These are phyloP conservation scores for Colius striatus DNA, from an alignment of 2,113 vertebrate genomes.

Conservation along the genomic window DNA sequence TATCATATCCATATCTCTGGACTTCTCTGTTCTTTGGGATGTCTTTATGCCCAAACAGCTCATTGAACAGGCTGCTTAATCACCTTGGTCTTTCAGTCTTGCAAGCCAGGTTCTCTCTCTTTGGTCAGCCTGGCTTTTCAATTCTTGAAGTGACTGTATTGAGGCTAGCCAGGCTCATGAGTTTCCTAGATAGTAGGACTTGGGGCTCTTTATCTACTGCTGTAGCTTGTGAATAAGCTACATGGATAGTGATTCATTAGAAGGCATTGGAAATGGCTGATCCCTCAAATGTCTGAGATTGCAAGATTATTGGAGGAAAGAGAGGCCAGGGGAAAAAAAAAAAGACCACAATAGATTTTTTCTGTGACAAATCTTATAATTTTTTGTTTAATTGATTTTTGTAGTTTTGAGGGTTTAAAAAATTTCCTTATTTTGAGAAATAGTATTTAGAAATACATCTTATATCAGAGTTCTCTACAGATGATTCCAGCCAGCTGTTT, in stretches of 20 bases:
- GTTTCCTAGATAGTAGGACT: not conserved
- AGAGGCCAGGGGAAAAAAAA: not conserved
- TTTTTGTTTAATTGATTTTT: not conserved
- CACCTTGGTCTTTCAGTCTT: not conserved
- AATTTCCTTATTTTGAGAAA: not conserved
- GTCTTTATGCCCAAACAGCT: not conserved
- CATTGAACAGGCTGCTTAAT: not conserved
- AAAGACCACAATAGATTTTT: fast-evolving
- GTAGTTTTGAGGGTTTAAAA: too few species aligned
- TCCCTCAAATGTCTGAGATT: not conserved
- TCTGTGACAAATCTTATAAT: not conserved
- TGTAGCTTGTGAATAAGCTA: not conserved
- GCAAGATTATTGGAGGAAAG: fast-evolving
- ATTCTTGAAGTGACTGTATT: not conserved
- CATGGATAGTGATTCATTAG: not conserved
- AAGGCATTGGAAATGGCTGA: not conserved
- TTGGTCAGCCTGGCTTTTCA: not conserved
- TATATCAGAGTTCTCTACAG: not conserved
- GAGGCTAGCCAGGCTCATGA: not conserved
- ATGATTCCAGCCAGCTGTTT: not conserved
- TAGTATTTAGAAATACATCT: not conserved
- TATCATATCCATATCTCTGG: not conserved
- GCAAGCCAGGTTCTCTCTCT: not conserved
- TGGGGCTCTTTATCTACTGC: not conserved
- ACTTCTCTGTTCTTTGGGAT: not conserved